These are phyloP conservation scores for Drosophila paulistorum DNA, from an alignment of 1,140 invertebrate species.

Conservation along the genomic window DNA sequence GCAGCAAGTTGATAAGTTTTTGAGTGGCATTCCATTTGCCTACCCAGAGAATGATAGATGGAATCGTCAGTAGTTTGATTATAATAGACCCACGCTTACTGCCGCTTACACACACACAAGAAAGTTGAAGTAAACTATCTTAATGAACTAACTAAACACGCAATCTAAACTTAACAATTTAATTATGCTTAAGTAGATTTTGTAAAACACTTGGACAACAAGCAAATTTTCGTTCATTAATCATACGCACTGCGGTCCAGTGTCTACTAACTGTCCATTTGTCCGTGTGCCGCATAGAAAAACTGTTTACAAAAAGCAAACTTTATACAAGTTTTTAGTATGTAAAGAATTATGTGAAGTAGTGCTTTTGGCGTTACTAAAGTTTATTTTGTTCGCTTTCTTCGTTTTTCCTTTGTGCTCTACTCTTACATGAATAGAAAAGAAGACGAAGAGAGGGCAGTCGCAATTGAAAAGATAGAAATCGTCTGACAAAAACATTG, in stretches of 20 bases:
- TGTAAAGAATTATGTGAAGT: constrained; percentile 59
- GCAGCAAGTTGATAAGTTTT: no score
- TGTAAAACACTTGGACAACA: background rate
- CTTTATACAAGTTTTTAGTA: constrained; percentile 53
- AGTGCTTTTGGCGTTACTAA: constrained; percentile 45
- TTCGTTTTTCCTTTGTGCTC: constrained; percentile 11
- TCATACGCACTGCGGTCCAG: constrained; percentile 7
- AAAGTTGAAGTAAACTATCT: background rate
- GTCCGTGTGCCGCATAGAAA: constrained; percentile 7
- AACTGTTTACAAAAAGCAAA: constrained; percentile 29
- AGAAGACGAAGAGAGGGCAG: background rate
- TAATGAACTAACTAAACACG: background rate
- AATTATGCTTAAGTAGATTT: constrained; percentile 1
- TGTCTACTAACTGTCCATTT: background rate
- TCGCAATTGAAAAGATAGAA: no score
- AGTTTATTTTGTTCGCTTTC: constrained; percentile 31
- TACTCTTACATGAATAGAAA: background rate
- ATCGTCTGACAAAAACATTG: no score
- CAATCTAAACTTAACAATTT: background rate
- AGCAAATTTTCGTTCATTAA: background rate
- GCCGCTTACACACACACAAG: no score
- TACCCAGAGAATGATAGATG: no score
- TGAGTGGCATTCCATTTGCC: no score
- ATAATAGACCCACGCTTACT: no score
- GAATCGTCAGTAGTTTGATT: no score